phyloP scores from a whole-genome alignment of 2,888 invertebrate species.

The Hydraecia micacea region DNA sequence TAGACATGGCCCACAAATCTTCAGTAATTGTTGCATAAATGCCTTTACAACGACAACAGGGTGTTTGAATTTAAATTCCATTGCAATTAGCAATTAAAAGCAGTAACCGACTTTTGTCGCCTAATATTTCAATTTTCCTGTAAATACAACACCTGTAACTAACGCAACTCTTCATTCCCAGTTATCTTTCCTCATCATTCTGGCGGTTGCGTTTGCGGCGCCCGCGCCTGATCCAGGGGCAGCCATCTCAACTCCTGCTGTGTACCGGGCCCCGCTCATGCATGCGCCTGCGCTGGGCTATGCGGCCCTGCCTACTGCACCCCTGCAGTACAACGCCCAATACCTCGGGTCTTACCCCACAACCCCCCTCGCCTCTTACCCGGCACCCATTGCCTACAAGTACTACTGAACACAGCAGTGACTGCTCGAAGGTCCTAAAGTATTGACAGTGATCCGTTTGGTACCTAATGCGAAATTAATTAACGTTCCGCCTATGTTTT shows the following conservation, averaged over 20 bases:
- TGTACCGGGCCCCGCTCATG: too few species aligned
- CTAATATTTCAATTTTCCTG: neutral
- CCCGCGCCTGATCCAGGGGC: too few species aligned
- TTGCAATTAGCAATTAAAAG: neutral
- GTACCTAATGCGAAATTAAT: conserved; percentile 68
- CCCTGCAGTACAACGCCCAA: conserved; percentile 50
- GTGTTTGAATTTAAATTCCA: neutral
- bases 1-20: too few species aligned
- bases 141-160: neutral
- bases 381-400: conserved; percentile 70
- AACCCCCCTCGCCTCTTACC: too few species aligned
- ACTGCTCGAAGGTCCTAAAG: conserved; percentile 9
- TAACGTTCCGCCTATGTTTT: conserved; percentile 69
- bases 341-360: conserved; percentile 64
- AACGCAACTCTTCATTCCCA: conserved; percentile 59
- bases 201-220: conserved; percentile 74
- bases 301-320: conserved; percentile 64
- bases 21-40: too few species aligned
- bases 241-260: too few species aligned
- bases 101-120: neutral
- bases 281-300: conserved; percentile 58
- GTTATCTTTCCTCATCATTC: conserved; percentile 70
- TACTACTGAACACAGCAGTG: conserved; percentile 64
- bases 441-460: conserved; percentile 41
- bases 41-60: too few species aligned